Conservation (phyloP, 2,888 invertebrate species). For the Tanypteryx hageni region DNA sequence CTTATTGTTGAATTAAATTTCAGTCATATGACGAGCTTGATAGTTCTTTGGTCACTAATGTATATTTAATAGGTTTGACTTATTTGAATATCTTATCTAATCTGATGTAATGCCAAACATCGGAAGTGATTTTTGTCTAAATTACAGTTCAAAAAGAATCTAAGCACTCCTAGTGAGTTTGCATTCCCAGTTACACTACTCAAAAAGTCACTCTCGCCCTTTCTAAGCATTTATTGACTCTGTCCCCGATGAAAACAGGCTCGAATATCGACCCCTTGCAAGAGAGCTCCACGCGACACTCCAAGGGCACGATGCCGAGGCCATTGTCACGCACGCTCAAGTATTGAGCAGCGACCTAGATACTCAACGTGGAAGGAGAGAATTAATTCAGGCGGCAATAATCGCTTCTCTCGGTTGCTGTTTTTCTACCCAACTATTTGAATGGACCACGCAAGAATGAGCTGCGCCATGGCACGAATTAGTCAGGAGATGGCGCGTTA, state of each 20-base stretch:
- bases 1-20: no score
- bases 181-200: background rate
- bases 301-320: background rate
- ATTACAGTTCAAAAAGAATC: background rate
- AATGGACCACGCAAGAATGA: no score
- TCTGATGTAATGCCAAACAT: no score
- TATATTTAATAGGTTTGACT: no score
- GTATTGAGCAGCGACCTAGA: background rate
- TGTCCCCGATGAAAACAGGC: background rate
- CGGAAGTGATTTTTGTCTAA: no score
- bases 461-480: no score
- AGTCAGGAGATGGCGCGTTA: no score
- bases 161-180: background rate
- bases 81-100: no score
- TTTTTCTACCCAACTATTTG: no score
- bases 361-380: background rate
- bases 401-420: background rate
- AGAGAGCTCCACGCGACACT: background rate
- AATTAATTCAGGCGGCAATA: background rate
- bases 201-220: background rate
- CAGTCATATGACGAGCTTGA: no score
- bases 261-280: background rate
- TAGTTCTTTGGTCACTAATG: no score
- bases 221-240: background rate
- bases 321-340: background rate